Conservation (phyloP, 2,113 vertebrate genomes). For the Saccopteryx leptura region DNA sequence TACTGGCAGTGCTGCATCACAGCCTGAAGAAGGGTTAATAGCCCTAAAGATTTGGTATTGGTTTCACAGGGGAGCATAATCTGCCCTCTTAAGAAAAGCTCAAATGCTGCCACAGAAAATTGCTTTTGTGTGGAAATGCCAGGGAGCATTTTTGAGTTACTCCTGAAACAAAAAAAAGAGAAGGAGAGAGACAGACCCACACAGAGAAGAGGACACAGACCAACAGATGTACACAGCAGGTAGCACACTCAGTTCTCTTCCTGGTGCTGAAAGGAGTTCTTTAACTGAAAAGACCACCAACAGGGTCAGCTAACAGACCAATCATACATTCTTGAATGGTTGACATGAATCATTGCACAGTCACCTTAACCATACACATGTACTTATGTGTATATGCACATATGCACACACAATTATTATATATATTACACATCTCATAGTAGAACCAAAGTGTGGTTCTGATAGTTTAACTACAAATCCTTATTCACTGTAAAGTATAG, state of each 20-base stretch:
- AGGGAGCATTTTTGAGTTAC: background rate
- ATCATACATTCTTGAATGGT: background rate
- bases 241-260: background rate
- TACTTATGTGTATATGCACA: background rate
- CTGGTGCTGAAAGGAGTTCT: background rate
- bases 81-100: background rate
- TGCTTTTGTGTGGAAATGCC: background rate
- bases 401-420: background rate
- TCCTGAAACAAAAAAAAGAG: conserved; percentile 9
- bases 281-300: background rate
- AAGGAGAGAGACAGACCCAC: background rate
- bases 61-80: conserved; percentile 9
- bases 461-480: conserved; percentile 18
- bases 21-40: conserved; percentile 47
- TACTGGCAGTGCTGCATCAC: background rate
- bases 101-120: background rate
- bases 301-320: background rate
- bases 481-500: background rate
- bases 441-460: background rate
- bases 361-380: background rate
- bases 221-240: background rate
- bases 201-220: background rate
- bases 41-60: background rate
- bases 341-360: background rate
- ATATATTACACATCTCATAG: background rate